Evolutionary conservation across 2,888 invertebrate species (phyloP).

Genomic region (Dioctria rufipes): DNA sequence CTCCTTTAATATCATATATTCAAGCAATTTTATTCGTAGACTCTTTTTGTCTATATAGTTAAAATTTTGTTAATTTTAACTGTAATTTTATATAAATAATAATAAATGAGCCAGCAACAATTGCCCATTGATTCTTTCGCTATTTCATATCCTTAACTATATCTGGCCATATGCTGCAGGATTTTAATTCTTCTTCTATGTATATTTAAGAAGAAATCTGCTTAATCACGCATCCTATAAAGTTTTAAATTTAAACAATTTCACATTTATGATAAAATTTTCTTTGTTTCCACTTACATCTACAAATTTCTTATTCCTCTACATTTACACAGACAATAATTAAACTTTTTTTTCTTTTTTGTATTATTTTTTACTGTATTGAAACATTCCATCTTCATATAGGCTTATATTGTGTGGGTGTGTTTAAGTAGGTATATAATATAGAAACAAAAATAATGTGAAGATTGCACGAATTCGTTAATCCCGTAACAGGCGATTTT

Average conservation of each 20-base stretch:
- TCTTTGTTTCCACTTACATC: constrained; percentile 34
- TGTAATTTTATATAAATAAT: constrained; percentile 31
- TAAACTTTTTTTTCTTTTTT: constrained; percentile 3
- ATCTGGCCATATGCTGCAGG: background rate
- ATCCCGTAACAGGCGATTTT: constrained; percentile 9
- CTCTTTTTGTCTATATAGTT: constrained; percentile 17
- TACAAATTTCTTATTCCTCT: constrained; percentile 43
- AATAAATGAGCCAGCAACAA: constrained; percentile 7
- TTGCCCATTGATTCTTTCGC: constrained; percentile 4
- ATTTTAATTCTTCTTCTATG: background rate
- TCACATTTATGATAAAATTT: background rate
- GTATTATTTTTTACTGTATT: constrained; percentile 1
- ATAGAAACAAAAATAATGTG: constrained; percentile 29
- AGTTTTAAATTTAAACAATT: constrained; percentile 6
- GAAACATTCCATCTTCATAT: constrained; percentile 20
- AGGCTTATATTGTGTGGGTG: constrained; percentile 4
- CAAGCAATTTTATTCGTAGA: constrained; percentile 48
- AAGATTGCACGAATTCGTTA: constrained; percentile 32
- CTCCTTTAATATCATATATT: constrained; percentile 24
- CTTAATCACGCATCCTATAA: background rate
- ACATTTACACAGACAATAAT: constrained; percentile 37
- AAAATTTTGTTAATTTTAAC: constrained; percentile 17
- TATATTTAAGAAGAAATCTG: background rate
- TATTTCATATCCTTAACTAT: background rate
- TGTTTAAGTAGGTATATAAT: background rate